A percentile compares a stretch with the other conserved stretches of the same genome.
Conservation (phyloP, 2,113 vertebrate species). For the Pterocles orientalis region DNA sequence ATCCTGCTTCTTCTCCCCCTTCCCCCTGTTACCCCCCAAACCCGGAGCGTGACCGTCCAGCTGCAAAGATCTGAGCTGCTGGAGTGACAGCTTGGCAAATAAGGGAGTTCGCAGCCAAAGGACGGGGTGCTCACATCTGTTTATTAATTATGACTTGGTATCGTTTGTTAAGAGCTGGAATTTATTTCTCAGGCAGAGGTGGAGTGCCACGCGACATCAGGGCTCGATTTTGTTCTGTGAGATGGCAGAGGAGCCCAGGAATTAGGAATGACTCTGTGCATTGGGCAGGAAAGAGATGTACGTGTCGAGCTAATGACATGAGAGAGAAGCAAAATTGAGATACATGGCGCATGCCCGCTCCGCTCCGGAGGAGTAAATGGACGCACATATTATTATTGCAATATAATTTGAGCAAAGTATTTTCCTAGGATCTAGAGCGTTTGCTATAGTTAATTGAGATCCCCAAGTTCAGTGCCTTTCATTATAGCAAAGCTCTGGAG, state of each 20-base stretch:
- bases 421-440: slow-evolving; percentile 46
- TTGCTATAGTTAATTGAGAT: slow-evolving; percentile 61
- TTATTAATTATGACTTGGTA: background rate
- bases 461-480: slow-evolving; percentile 44
- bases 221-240: background rate
- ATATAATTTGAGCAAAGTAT: slow-evolving; percentile 45
- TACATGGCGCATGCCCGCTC: background rate
- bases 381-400: background rate
- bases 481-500: slow-evolving; percentile 54
- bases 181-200: background rate
- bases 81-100: background rate
- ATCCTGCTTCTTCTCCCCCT: background rate
- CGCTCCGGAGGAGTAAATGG: background rate
- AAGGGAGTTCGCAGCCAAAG: background rate
- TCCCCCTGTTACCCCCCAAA: background rate
- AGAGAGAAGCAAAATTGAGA: background rate
- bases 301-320: background rate
- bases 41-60: background rate
- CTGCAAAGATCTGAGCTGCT: background rate
- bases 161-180: background rate
- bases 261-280: background rate
- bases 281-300: background rate
- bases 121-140: accelerated
- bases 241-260: background rate
- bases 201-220: accelerated